Percentiles rank a stretch among this genome's conserved stretches.
Conservation (phyloP, 1,140 invertebrate species). For the Neodiprion virginianus region DNA sequence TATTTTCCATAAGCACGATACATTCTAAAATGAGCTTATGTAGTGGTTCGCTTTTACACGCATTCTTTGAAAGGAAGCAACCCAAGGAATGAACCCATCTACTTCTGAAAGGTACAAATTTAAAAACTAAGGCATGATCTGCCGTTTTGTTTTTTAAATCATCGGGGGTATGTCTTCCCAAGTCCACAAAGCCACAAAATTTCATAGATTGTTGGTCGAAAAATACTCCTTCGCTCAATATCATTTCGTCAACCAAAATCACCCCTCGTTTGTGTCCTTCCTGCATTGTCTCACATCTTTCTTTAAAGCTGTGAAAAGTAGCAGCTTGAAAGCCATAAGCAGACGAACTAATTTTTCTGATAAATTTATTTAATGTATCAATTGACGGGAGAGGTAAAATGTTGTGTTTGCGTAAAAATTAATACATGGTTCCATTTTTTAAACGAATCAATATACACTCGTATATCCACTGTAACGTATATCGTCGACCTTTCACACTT, state of each 20-base stretch:
- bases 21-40: conserved; percentile 21
- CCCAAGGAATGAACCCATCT: conserved; percentile 31
- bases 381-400: conserved; percentile 19
- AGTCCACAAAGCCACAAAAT: conserved; percentile 29
- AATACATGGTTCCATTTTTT: conserved; percentile 19
- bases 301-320: too few relatives aligned
- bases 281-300: too few relatives aligned
- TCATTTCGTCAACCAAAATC: conserved; percentile 17
- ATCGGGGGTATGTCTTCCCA: conserved; percentile 27
- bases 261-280: too few relatives aligned
- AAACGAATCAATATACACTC: conserved; percentile 26
- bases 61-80: conserved; percentile 26
- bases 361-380: conserved; percentile 14
- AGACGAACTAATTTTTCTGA: neutral
- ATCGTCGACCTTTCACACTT: neutral
- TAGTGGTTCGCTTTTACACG: conserved; percentile 18
- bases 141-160: conserved; percentile 18
- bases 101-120: conserved; percentile 33
- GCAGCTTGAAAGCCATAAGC: too few relatives aligned
- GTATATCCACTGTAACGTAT: conserved; percentile 24
- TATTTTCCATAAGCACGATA: conserved; percentile 19
- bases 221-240: conserved; percentile 18
- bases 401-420: conserved; percentile 16
- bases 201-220: conserved; percentile 23
- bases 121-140: conserved; percentile 33